These are phyloP conservation scores for Conchocele bisecta DNA, from an alignment of 2,888 invertebrate genomes.

Conservation along the genomic window DNA sequence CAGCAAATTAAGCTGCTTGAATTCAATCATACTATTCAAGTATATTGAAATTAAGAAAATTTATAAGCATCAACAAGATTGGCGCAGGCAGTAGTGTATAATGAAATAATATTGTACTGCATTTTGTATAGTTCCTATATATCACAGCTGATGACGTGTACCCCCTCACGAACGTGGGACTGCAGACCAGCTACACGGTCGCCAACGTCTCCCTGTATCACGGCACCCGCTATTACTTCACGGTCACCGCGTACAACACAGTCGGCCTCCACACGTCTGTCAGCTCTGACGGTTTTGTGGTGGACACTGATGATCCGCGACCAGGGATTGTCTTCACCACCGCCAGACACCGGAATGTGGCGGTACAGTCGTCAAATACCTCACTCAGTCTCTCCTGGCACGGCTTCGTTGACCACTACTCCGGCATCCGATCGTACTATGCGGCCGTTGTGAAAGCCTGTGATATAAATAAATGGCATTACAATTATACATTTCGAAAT, in stretches of 20 bases:
- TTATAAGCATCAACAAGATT: too few species aligned
- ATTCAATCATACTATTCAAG: too few species aligned
- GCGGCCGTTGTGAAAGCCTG: constrained; percentile 2
- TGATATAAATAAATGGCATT: not conserved
- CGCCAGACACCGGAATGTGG: constrained; percentile 27
- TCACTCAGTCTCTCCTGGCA: constrained; percentile 55
- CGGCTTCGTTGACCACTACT: constrained; percentile 53
- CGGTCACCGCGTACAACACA: constrained; percentile 30
- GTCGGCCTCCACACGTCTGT: constrained; percentile 23
- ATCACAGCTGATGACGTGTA: constrained; percentile 11
- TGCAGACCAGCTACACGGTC: not conserved
- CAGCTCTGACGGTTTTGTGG: constrained; percentile 30
- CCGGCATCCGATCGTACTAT: constrained; percentile 12
- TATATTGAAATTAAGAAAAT: too few species aligned
- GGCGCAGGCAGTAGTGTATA: too few species aligned
- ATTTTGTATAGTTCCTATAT: not conserved
- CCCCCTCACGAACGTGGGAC: not conserved
- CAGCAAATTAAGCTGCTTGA: too few species aligned
- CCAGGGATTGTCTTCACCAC: constrained; percentile 62
- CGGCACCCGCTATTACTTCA: constrained; percentile 25
- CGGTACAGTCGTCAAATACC: constrained; percentile 33
- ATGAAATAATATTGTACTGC: too few species aligned
- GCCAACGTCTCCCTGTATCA: not conserved
- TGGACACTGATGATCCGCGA: constrained; percentile 48
- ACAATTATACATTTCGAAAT: constrained; percentile 1